phyloP scores from a whole-genome alignment of 2,888 invertebrate genomes.

The Erebia ligea region DNA sequence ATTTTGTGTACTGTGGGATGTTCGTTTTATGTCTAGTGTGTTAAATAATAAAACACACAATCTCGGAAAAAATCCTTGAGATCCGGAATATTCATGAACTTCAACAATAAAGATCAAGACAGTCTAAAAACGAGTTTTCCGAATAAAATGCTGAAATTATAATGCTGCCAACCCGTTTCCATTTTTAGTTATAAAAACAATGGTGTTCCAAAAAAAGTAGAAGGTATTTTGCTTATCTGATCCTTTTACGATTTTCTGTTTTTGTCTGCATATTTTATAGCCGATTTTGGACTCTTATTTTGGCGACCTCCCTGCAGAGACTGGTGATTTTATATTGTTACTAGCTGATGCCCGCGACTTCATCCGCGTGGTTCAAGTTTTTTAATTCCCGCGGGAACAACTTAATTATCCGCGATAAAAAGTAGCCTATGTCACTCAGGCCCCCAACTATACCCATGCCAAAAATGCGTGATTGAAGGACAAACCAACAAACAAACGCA shows the following conservation, averaged over 20 bases:
- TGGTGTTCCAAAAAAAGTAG: background rate
- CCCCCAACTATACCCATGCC: no score
- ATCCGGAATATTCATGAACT: conserved; percentile 21
- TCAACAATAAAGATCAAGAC: conserved; percentile 27
- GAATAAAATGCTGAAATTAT: conserved; percentile 18
- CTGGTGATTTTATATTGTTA: no score
- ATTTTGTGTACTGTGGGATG: no score
- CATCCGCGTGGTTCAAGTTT: no score
- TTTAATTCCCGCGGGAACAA: no score
- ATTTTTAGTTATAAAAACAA: conserved; percentile 16
- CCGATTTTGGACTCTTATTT: background rate
- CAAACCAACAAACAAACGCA: no score
- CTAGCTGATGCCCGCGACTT: no score
- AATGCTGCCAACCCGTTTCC: conserved; percentile 9
- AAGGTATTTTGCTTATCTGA: conserved; percentile 3
- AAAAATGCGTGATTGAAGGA: no score
- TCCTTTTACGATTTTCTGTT: background rate
- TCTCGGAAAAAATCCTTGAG: conserved; percentile 20
- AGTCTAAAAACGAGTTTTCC: conserved; percentile 35
- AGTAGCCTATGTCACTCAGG: no score
- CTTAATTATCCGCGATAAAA: no score
- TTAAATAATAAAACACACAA: conserved; percentile 6
- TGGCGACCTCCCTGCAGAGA: background rate
- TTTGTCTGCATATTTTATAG: conserved; percentile 9
- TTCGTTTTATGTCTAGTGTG: background rate